Evolutionary conservation across 2,113 vertebrate genomes (phyloP), one percentile per base, ranked within the genome.

Genomic region (Paratilapia polleni): DNA sequence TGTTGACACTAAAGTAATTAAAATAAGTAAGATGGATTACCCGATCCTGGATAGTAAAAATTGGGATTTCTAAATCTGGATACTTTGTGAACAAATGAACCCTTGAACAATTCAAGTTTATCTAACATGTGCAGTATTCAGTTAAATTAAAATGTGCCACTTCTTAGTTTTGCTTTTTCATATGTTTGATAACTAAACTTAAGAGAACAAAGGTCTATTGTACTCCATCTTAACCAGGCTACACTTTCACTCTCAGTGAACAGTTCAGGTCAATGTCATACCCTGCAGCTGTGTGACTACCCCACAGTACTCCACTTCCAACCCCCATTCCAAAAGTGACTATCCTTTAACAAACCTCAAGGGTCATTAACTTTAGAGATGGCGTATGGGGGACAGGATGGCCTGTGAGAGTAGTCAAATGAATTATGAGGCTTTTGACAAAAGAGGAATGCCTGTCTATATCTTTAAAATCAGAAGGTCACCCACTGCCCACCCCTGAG

Each of bases 381-480:
- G 86, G 56, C 75, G 26, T 87, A 36, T 80, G 49, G 41, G 74
- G 77, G 56, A 68, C 77, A 82, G 88, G 92, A 84, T 82, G 88
- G 88, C 86, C 87, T 84, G 88, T 84, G 85, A 60, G 38, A 85
- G 84, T 81, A 75, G 59, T 86, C 80, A 88, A 77, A 88, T 92
- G 89, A 93, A 85, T 92, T 85, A 92, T 22, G 84, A 85, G 92
- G 63, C 77, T 79, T 91, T 81, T 47, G 84, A 94, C 90, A 90
- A 91, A 83, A 89, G 81, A 91, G 91, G 90, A 94, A 95, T 93
- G 93, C 84, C 86, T 81, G 89, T 93, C 91, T 92, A 94, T 95
- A 96, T 96, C 96, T 95, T 95, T 93, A 91, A 95, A 94, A 96
- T 96, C 95, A 93, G 92, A 83, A 93, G 93, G 92, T 95, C 92